Base-by-base conservation (phyloP, 2,797 vertebrate species). In the Malurus splendens region DNA sequence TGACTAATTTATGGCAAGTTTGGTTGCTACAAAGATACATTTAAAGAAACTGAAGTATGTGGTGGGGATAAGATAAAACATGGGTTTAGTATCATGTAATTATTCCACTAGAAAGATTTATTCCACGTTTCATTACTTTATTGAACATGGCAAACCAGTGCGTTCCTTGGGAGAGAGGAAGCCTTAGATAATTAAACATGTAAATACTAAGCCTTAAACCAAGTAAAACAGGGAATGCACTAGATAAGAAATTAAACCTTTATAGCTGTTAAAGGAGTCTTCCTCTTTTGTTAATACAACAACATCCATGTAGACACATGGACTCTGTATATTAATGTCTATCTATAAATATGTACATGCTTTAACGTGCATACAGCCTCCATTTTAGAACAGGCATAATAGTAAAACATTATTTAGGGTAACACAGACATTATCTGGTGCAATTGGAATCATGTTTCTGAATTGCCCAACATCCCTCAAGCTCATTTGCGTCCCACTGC, bases 1-100 rank as follows among this genome's bases (percentile, higher is more conserved):
- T 75, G 71, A 90, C 76, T 93, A 90, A 92, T 95, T 93, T 92
- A 94, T 73, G 25, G 73, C 59, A 85, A 72, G 28, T 85, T 89
- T 77, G 25, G 23, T 81, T 90, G 82, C 61, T 83, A 70, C 62
- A 79, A 78, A 86, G 88, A 92, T 78, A 70, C 51, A 32, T 57
- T 85, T 87, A 87, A 89, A 93, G 85, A 71, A 93, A 75, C 22
- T 17, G 28, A 33, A 91, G 55, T 79, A 52, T 47, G 42, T 41
- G 6, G 47, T 28, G 18, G 57, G 77, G 61, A 33, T 75, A 66
- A 92, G 87, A 85, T 79, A 87, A 80, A 94, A 39, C 38, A 64
- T 12, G 66, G 54, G 22, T 51, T 90, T 85, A 89, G 19, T 39
- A 78, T 75, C 72, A 65, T 47, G 48, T 38, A 86, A 33, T 56